These are phyloP conservation scores for Palloptera scutellata DNA, from an alignment of 2,888 invertebrate genomes.

Conservation along the genomic window DNA sequence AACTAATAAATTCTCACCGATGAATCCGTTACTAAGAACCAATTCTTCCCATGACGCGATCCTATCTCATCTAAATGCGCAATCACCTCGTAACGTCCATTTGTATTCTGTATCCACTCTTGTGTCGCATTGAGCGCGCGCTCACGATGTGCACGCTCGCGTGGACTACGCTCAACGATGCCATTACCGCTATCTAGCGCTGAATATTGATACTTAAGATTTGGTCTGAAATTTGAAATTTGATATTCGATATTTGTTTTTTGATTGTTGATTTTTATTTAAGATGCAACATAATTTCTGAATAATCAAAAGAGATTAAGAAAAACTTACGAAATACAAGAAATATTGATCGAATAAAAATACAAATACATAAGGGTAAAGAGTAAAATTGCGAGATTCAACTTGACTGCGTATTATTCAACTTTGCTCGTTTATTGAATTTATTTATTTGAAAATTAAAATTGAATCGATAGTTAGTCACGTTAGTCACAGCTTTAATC, in stretches of 20 bases:
- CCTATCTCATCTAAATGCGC: slow-evolving; percentile 85
- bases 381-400: neutral
- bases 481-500: too few relatives aligned
- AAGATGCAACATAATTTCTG: neutral
- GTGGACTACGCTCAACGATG: slow-evolving; percentile 70
- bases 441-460: too few relatives aligned
- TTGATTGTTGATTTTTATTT: neutral
- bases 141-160: slow-evolving; percentile 72
- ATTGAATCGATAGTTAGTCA: too few relatives aligned
- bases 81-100: slow-evolving; percentile 78
- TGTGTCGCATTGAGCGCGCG: slow-evolving; percentile 70
- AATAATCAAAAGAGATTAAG: too few relatives aligned
- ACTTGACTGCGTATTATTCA: too few relatives aligned
- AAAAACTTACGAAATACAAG: slow-evolving; percentile 1
- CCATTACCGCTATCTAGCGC: slow-evolving; percentile 71
- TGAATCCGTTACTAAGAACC: slow-evolving; percentile 89
- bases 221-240: slow-evolving; percentile 52
- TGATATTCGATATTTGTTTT: slow-evolving; percentile 10
- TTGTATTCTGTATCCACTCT: slow-evolving; percentile 67
- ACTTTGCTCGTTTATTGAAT: too few relatives aligned
- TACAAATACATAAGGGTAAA: neutral
- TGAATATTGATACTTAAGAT: slow-evolving; percentile 70
- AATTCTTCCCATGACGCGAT: slow-evolving; percentile 85
- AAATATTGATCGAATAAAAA: neutral
- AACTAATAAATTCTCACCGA: slow-evolving; percentile 65